These are phyloP conservation scores for Drosophila subquinaria DNA, from an alignment of 2,888 invertebrate species.

Conservation along the genomic window DNA sequence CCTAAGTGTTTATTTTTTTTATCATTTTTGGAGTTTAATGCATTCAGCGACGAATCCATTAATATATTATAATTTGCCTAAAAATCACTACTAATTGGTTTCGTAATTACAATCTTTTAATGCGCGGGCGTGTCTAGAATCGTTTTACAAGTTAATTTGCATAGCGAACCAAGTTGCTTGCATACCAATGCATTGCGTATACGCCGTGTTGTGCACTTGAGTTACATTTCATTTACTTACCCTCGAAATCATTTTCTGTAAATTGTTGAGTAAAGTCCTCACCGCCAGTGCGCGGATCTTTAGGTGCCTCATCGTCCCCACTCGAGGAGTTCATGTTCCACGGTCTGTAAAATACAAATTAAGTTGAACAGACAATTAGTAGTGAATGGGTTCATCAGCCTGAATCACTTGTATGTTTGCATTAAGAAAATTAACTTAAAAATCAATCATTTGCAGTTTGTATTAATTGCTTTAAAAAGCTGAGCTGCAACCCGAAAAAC, in stretches of 20 bases:
- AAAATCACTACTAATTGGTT: conserved; percentile 11
- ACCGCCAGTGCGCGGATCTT: conserved; percentile 94
- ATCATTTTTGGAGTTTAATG: neutral
- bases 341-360: conserved; percentile 85
- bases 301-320: conserved; percentile 92
- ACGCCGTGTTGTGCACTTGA: conserved; percentile 36
- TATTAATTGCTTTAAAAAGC: conserved; percentile 12
- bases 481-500: neutral
- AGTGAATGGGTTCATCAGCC: neutral
- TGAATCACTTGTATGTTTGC: neutral
- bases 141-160: conserved; percentile 16
- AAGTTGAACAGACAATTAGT: conserved; percentile 17
- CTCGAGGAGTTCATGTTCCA: conserved; percentile 87
- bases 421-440: conserved; percentile 6
- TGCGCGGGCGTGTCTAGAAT: conserved; percentile 28
- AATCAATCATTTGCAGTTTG: conserved; percentile 14
- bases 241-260: conserved; percentile 95
- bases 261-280: conserved; percentile 90
- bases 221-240: conserved; percentile 85
- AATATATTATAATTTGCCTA: conserved; percentile 16
- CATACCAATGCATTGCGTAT: conserved; percentile 45
- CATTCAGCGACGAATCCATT: conserved; percentile 5
- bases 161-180: conserved; percentile 7
- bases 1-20: neutral
- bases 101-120: conserved; percentile 20